Conservation (phyloP, 2,797 vertebrate species). For the Picus viridis region DNA sequence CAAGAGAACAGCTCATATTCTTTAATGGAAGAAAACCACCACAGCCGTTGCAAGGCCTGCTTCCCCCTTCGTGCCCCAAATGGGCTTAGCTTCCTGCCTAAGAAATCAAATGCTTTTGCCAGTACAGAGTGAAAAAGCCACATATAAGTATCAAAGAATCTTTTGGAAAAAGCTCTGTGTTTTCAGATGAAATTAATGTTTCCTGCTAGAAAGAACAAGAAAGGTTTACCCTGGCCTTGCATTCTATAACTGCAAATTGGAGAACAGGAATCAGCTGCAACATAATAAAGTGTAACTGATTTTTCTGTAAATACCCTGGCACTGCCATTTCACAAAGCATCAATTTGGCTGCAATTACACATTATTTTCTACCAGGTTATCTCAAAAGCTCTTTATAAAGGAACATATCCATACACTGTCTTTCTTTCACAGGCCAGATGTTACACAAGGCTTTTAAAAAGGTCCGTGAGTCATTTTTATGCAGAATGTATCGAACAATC, state of each 20-base stretch:
- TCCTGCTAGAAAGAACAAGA: conserved; percentile 8
- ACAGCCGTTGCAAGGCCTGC: conserved; percentile 18
- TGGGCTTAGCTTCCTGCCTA: conserved; percentile 34
- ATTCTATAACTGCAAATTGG: background rate
- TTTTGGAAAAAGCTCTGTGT: conserved; percentile 28
- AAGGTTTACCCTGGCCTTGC: background rate
- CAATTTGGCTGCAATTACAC: background rate
- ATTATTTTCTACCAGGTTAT: background rate
- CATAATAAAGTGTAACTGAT: background rate
- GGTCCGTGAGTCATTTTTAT: background rate
- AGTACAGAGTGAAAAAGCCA: background rate
- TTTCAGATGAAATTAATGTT: conserved; percentile 11
- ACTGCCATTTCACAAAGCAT: background rate
- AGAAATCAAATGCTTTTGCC: conserved; percentile 43
- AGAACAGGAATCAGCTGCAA: background rate
- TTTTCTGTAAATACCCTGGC: background rate
- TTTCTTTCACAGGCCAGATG: background rate
- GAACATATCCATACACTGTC: background rate
- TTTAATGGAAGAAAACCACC: background rate
- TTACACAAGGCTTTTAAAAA: background rate
- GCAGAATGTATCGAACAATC: background rate
- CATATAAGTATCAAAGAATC: background rate
- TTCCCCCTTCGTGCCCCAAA: conserved; percentile 35
- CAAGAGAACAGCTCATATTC: background rate
- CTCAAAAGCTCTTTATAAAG: background rate